phyloP scores from a whole-genome alignment of 2,888 invertebrate genomes.

The Anticlea derivata region DNA sequence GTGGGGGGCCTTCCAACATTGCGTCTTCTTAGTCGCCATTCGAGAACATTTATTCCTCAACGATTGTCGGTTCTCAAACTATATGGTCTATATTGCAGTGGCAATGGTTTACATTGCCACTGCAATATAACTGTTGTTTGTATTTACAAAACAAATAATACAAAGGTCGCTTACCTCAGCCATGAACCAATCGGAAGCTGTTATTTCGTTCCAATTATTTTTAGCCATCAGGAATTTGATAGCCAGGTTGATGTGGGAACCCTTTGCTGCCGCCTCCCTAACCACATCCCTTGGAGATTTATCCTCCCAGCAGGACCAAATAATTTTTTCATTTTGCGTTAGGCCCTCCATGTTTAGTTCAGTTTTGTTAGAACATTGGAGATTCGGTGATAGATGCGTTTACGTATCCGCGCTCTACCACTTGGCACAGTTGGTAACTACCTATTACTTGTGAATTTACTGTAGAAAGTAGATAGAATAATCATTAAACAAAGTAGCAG shows the following conservation, averaged over 20 bases:
- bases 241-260: slow-evolving; percentile 84
- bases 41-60: no score
- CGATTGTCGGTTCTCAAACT: no score
- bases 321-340: slow-evolving; percentile 81
- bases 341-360: slow-evolving; percentile 80
- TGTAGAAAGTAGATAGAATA: no score
- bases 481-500: not conserved
- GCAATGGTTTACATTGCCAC: no score
- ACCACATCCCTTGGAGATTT: slow-evolving; percentile 86
- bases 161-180: slow-evolving; percentile 72
- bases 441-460: no score
- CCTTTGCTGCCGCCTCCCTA: slow-evolving; percentile 87
- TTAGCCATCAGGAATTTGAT: slow-evolving; percentile 82
- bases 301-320: slow-evolving; percentile 87
- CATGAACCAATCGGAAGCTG: slow-evolving; percentile 82
- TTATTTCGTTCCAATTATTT: slow-evolving; percentile 78
- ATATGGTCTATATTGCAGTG: no score
- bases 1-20: no score
- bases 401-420: not conserved
- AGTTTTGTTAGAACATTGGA: slow-evolving; percentile 11
- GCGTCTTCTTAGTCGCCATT: no score
- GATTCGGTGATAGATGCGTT: not conserved
- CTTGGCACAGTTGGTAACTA: not conserved
- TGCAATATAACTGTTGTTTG: no score
- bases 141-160: slow-evolving; percentile 17